Evolutionary conservation across 2,888 invertebrate species (phyloP).

Genomic region (Synanthedon vespiformis): DNA sequence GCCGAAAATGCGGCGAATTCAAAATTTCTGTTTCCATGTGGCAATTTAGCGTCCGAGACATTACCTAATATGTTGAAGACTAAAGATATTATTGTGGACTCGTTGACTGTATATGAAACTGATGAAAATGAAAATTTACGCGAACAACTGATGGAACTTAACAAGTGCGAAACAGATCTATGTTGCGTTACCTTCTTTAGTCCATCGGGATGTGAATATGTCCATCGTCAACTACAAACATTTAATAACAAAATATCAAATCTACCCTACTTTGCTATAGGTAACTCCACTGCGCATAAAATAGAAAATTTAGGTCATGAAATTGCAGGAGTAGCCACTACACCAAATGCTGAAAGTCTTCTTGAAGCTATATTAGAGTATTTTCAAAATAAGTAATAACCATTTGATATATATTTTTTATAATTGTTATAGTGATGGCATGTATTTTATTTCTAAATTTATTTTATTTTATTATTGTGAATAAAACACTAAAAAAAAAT

Average conservation of each 20-base stretch:
- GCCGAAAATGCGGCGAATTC: conserved; percentile 29
- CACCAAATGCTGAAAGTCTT: conserved; percentile 39
- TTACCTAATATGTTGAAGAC: conserved; percentile 30
- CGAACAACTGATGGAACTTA: conserved; percentile 33
- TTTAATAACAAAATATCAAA: conserved; percentile 38
- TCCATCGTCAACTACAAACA: conserved; percentile 50
- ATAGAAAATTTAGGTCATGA: conserved; percentile 55
- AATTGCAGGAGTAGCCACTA: conserved; percentile 46
- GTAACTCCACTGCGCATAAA: conserved; percentile 57
- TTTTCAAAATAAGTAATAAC: conserved; percentile 16
- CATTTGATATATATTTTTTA: no score
- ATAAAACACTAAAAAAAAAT: no score
- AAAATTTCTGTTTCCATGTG: conserved; percentile 53
- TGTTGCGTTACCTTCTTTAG: conserved; percentile 58
- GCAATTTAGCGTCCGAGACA: conserved; percentile 44
- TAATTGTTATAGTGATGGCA: no score
- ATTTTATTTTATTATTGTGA: no score
- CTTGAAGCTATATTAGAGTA: conserved; percentile 36
- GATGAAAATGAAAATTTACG: conserved; percentile 46
- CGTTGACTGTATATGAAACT: conserved; percentile 53
- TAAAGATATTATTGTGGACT: conserved; percentile 30
- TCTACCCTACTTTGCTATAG: conserved; percentile 57
- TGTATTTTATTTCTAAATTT: no score
- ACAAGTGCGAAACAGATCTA: conserved; percentile 17
- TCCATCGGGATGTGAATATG: conserved; percentile 57